Evolutionary conservation across 2,888 invertebrate genomes (phyloP).

Genomic region (Cistogaster globosa): DNA sequence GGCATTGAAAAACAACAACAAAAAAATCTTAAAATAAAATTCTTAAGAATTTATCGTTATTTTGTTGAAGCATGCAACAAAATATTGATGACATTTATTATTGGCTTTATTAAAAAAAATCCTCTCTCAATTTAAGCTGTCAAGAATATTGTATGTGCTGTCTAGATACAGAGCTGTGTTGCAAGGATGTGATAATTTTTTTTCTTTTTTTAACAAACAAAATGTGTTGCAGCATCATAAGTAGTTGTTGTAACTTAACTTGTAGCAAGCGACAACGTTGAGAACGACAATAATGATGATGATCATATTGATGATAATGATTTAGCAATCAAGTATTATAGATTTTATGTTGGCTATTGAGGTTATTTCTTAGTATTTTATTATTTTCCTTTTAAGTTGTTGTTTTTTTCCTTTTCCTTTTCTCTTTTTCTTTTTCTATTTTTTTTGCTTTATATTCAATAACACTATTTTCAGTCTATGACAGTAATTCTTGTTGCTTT

Average conservation of each 20-base stretch:
- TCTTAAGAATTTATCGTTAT: constrained; percentile 47
- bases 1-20: background rate
- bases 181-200: constrained; percentile 10
- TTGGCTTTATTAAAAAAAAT: constrained; percentile 67
- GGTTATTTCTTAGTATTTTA: constrained; percentile 39
- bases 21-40: constrained; percentile 21
- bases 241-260: constrained; percentile 8
- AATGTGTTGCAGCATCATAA: constrained; percentile 8
- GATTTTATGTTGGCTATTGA: constrained; percentile 55
- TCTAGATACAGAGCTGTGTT: constrained; percentile 23
- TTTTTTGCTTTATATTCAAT: background rate
- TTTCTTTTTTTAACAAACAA: background rate
- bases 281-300: background rate
- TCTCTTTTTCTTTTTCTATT: background rate
- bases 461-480: constrained; percentile 28
- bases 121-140: constrained; percentile 69
- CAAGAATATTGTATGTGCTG: constrained; percentile 55
- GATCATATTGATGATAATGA: background rate
- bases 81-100: constrained; percentile 72
- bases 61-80: constrained; percentile 44
- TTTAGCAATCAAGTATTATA: constrained; percentile 57
- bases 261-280: constrained; percentile 14
- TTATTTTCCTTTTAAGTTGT: constrained; percentile 14
- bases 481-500: background rate
- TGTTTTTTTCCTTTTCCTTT: background rate